phyloP scores from a whole-genome alignment of 2,113 vertebrate genomes.

The Dicentrarchus labrax region DNA sequence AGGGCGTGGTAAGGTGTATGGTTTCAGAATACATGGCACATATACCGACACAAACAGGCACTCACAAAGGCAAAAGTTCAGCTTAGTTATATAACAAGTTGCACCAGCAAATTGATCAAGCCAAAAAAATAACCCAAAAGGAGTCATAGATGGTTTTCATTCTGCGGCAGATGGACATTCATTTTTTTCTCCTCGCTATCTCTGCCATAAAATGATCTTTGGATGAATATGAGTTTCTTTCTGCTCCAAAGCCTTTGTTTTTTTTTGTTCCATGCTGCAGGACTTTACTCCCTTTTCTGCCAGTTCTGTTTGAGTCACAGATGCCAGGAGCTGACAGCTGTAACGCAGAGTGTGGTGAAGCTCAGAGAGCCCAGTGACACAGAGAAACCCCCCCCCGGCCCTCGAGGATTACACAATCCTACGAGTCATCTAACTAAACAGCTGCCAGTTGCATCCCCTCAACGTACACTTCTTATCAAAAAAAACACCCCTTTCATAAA shows the following conservation, averaged over 20 bases:
- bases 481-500: slow-evolving; percentile 41
- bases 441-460: slow-evolving; percentile 45
- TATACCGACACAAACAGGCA: slow-evolving; percentile 1
- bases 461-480: slow-evolving; percentile 32
- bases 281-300: slow-evolving; percentile 9
- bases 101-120: slow-evolving; percentile 19
- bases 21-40: slow-evolving; percentile 57
- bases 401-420: slow-evolving; percentile 66
- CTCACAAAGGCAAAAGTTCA: slow-evolving; percentile 38
- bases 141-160: slow-evolving; percentile 65
- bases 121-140: slow-evolving; percentile 25
- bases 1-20: slow-evolving; percentile 55
- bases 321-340: slow-evolving; percentile 56
- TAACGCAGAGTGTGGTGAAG: slow-evolving; percentile 18
- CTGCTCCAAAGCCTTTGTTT: slow-evolving; percentile 15
- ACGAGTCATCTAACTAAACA: slow-evolving; percentile 58
- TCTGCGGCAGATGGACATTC: slow-evolving; percentile 59
- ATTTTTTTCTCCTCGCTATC: slow-evolving; percentile 28
- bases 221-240: slow-evolving; percentile 34
- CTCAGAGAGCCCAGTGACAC: slow-evolving; percentile 41
- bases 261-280: slow-evolving; percentile 8
- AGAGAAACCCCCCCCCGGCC: slow-evolving; percentile 41
- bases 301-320: slow-evolving; percentile 32
- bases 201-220: slow-evolving; percentile 57
- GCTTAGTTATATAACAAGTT: slow-evolving; percentile 31